Conservation (phyloP, 2,113 vertebrate species). For the Copsychus sechellarum region DNA sequence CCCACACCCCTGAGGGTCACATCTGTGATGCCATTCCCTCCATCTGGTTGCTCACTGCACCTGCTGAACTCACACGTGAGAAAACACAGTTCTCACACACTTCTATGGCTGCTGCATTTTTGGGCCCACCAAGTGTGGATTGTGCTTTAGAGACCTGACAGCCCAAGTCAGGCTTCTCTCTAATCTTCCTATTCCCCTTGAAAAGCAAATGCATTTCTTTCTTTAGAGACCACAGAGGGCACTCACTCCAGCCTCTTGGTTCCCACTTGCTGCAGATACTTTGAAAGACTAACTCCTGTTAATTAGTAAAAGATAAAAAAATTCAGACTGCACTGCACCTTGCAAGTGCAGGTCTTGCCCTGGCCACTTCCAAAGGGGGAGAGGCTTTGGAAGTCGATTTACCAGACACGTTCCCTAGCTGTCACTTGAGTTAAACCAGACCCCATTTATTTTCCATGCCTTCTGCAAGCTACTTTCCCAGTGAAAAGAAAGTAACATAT, state of each 20-base stretch:
- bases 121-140: not conserved
- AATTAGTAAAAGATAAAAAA: conserved; percentile 38
- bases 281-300: conserved; percentile 26
- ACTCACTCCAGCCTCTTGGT: not conserved
- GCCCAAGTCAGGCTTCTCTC: not conserved
- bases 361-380: not conserved
- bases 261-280: not conserved
- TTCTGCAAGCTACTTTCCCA: not conserved
- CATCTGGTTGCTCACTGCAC: not conserved
- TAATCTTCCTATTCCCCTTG: not conserved
- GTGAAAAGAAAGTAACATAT: conserved; percentile 22
- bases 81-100: not conserved
- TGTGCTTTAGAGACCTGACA: not conserved
- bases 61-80: not conserved
- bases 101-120: rapidly evolving
- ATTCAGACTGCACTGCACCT: not conserved
- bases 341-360: not conserved
- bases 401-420: not conserved
- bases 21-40: not conserved
- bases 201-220: not conserved
- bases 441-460: conserved; percentile 19
- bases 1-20: not conserved
- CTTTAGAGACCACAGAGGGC: not conserved
- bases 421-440: not conserved
- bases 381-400: not conserved